Conservation (phyloP, 2,113 vertebrate species). For the Ceratotherium simum region DNA sequence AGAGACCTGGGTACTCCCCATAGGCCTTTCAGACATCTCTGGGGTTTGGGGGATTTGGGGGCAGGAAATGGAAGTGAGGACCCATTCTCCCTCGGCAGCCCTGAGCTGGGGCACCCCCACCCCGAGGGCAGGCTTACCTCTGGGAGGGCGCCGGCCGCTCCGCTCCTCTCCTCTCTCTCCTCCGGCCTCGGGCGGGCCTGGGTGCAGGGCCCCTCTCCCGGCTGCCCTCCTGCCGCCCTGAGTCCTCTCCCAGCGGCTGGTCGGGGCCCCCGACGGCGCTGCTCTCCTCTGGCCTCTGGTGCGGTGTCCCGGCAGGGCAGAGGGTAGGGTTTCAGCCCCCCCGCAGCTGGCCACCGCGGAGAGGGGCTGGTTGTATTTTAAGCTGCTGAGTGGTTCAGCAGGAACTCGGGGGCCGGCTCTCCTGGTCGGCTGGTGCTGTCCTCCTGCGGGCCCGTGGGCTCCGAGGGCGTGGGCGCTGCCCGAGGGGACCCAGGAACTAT, state of each 20-base stretch:
- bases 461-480: constrained; percentile 46
- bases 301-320: constrained; percentile 26
- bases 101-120: background rate
- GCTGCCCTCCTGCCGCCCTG: background rate
- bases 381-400: constrained; percentile 77
- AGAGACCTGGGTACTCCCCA: too few relatives aligned
- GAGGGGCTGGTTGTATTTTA: constrained; percentile 75
- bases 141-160: background rate
- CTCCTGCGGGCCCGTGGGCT: constrained; percentile 26
- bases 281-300: background rate
- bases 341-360: constrained; percentile 64
- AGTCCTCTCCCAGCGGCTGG: constrained; percentile 34
- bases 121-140: constrained; percentile 55
- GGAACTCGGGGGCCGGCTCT: constrained; percentile 70
- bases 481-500: constrained; percentile 70
- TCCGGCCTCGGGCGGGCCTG: background rate
- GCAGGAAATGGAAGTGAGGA: background rate
- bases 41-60: background rate
- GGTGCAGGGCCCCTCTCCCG: background rate
- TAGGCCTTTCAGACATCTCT: background rate
- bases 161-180: background rate
- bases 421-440: background rate
- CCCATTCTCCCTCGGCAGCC: accelerated
- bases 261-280: background rate
- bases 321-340: constrained; percentile 72